phyloP scores from a whole-genome alignment of 2,797 vertebrate species.

The Hemitrygon akajei region DNA sequence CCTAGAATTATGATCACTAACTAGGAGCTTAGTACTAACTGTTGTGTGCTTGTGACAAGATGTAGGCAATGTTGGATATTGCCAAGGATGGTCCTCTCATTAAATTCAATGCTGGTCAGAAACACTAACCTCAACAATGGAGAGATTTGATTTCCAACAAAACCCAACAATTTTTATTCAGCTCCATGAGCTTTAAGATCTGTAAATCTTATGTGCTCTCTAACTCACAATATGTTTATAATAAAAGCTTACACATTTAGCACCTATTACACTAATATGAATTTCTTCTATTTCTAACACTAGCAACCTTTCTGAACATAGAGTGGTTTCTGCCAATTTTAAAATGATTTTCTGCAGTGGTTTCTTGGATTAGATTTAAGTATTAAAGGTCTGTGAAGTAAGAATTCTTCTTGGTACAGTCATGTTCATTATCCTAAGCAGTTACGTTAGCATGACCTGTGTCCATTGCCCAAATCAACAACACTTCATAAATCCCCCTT shows the following conservation, averaged over 20 bases:
- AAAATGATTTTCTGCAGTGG: not conserved
- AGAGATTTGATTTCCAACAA: too few relatives aligned
- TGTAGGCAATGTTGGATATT: too few relatives aligned
- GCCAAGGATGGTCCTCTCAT: too few relatives aligned
- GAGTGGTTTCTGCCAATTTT: not conserved
- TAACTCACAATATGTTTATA: not conserved
- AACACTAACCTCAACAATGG: too few relatives aligned
- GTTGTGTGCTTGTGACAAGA: too few relatives aligned
- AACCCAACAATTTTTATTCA: too few relatives aligned
- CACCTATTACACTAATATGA: not conserved
- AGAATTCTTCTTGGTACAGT: not conserved
- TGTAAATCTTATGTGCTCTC: not conserved
- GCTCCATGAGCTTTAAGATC: not conserved
- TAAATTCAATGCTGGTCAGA: too few relatives aligned
- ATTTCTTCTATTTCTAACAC: not conserved
- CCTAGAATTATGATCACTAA: too few relatives aligned
- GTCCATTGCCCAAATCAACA: too few relatives aligned
- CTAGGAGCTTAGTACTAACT: too few relatives aligned
- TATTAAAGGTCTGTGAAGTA: not conserved
- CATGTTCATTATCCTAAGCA: not conserved
- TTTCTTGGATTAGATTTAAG: not conserved
- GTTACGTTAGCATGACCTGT: too few relatives aligned
- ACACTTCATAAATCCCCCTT: not conserved
- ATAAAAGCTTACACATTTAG: not conserved
- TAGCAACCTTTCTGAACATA: not conserved